phyloP scores from a whole-genome alignment of 2,113 vertebrate species.

The Peromyscus californicus region DNA sequence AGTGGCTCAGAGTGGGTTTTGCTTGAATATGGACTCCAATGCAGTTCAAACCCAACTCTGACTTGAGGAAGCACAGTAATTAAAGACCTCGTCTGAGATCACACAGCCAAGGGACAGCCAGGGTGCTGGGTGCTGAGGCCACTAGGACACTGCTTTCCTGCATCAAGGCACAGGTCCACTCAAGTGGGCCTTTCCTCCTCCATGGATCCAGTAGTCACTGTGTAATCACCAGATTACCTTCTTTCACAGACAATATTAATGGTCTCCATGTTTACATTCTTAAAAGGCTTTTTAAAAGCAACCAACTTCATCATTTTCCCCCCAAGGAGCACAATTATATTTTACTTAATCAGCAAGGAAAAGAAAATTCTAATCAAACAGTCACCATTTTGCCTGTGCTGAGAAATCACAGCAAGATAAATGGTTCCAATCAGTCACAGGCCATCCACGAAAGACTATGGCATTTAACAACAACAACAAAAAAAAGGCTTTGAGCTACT shows the following conservation, averaged over 20 bases:
- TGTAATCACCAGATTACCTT: not conserved
- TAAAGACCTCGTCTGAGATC: not conserved
- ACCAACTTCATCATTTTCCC: constrained; percentile 24
- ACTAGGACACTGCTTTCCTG: not conserved
- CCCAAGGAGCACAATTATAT: constrained; percentile 51
- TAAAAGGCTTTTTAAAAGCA: constrained; percentile 55
- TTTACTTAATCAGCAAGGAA: constrained; percentile 66
- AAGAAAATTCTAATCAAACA: constrained; percentile 60
- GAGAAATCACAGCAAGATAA: constrained; percentile 44
- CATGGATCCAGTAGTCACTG: accelerated
- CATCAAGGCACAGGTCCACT: not conserved
- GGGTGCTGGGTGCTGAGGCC: not conserved
- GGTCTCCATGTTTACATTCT: not conserved
- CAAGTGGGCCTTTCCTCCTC: not conserved
- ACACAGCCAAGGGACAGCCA: accelerated
- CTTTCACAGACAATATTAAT: not conserved
- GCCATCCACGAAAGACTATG: not conserved
- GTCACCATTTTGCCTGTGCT: constrained; percentile 50
- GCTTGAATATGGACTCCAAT: not conserved
- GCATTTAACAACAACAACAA: not conserved
- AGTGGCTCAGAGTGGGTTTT: not conserved
- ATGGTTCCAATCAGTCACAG: not conserved
- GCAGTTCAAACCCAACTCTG: not conserved
- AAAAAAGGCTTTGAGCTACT: not conserved
- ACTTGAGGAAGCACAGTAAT: not conserved